A percentile compares a stretch with the other conserved stretches of the same genome.
Evolutionary conservation across 1,140 invertebrate genomes (phyloP).

Genomic region (Campodea augens): DNA sequence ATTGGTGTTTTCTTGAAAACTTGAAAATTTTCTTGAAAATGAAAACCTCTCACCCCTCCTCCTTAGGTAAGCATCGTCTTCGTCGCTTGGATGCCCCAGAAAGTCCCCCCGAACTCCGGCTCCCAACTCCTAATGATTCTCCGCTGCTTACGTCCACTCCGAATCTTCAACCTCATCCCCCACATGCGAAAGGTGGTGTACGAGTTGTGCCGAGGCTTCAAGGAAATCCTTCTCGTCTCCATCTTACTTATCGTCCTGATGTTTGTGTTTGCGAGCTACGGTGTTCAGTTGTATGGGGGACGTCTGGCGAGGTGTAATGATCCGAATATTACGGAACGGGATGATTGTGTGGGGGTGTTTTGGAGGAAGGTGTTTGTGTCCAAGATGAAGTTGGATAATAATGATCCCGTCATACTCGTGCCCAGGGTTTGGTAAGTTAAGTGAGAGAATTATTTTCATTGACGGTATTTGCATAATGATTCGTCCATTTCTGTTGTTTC

Average conservation of each 20-base stretch:
- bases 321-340: conserved; percentile 57
- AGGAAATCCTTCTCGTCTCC: conserved; percentile 94
- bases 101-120: conserved; percentile 74
- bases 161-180: conserved; percentile 95
- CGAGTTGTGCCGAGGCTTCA: conserved; percentile 96
- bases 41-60: too few relatives aligned
- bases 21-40: too few relatives aligned
- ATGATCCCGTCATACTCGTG: conserved; percentile 77
- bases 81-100: conserved; percentile 85
- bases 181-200: conserved; percentile 99
- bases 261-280: conserved; percentile 98
- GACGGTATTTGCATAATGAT: too few relatives aligned
- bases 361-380: conserved; percentile 89
- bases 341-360: conserved; percentile 89
- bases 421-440: conserved; percentile 90
- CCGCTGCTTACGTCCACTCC: conserved; percentile 80
- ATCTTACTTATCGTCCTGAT: conserved; percentile 93
- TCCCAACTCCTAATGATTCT: conserved; percentile 92
- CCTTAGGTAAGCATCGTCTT: conserved; percentile 87
- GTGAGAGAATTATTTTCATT: too few relatives aligned
- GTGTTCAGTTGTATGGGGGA: conserved; percentile 93
- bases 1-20: neutral
- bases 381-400: conserved; percentile 83
- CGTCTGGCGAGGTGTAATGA: conserved; percentile 92
- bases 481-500: too few relatives aligned